Evolutionary conservation across 1,140 invertebrate species (phyloP), one percentile per base, ranked within the genome.

Genomic region (Trichonephila clavata): DNA sequence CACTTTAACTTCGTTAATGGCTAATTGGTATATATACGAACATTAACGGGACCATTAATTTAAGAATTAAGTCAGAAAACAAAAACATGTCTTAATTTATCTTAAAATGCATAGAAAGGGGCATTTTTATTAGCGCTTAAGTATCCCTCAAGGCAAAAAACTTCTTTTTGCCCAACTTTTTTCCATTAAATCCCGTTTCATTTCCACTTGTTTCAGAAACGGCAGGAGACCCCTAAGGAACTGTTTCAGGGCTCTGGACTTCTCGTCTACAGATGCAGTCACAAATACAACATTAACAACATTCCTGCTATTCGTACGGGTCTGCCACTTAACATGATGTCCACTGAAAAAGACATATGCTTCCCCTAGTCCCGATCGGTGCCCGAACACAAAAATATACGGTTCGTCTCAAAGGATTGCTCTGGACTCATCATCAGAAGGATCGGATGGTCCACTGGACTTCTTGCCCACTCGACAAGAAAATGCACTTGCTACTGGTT

Each of bases 391-490:
- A 91, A 65, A 91, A 63, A 84, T 89, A 43, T 89, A 89, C 77
- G 32, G 21, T 21, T 3, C 16, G 24, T 91, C 90, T 61, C 90
- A 50, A 50, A 65, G 90, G 90, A 83, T 84, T 84, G n/a, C n/a
- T 20, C 0, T 59, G 57, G 83, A 60, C n/a, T 57, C 24, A 32
- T 84, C 57, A 84, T 59, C 71, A 21, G 83, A 14, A n/a, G 16
- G 21, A 84, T n/a, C 83, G 10, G 21, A 60, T 27, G 24, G 83
- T 84, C 83, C 20, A 84, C 10, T 24, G 59, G 61, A 92, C 90
- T 60, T 92, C 39, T 60, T 60, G 90, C 81, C 63, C 5, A 86
- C 81, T 86, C 81, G 77, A 92, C 90, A 92, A 83, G 90, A 92
- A 92, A 92, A 92, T 24, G 61, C 90, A 86, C 90, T 92, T 59